Percentiles rank a stretch among this genome's conserved stretches.
Conservation (phyloP, 2,888 invertebrate genomes). For the Geotrupes spiniger region DNA sequence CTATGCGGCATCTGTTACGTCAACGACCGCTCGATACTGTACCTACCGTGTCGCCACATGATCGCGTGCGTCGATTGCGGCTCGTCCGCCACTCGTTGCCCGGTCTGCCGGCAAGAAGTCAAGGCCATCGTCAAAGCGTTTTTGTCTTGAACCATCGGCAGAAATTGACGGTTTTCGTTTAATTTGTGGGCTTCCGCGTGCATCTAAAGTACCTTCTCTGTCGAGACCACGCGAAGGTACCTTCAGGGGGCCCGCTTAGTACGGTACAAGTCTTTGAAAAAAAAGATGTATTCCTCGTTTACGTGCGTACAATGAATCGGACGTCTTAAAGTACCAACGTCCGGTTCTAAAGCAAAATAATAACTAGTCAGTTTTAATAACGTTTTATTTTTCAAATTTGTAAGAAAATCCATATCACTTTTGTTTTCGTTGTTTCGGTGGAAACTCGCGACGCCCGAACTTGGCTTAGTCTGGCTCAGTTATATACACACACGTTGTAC, state of each 20-base stretch:
- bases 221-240: not conserved
- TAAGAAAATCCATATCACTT: not conserved
- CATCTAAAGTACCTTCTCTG: not conserved
- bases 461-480: not conserved
- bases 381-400: no score
- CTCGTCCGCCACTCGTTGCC: constrained; percentile 79
- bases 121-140: constrained; percentile 66
- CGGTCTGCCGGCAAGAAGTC: constrained; percentile 78
- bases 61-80: constrained; percentile 91
- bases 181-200: not conserved
- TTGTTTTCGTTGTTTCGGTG: not conserved
- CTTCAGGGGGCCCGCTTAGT: not conserved
- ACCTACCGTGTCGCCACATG: constrained; percentile 94
- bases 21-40: constrained; percentile 83
- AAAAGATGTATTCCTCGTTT: no score
- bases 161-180: constrained; percentile 8
- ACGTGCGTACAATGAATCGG: no score
- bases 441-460: not conserved
- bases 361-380: constrained; percentile 3
- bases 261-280: not conserved
- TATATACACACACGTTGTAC: not conserved
- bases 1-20: constrained; percentile 91
- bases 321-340: not conserved
- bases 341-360: not conserved
- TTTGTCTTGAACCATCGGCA: constrained; percentile 49